Conservation (phyloP, 2,113 vertebrate species). For the Pedetes capensis region DNA sequence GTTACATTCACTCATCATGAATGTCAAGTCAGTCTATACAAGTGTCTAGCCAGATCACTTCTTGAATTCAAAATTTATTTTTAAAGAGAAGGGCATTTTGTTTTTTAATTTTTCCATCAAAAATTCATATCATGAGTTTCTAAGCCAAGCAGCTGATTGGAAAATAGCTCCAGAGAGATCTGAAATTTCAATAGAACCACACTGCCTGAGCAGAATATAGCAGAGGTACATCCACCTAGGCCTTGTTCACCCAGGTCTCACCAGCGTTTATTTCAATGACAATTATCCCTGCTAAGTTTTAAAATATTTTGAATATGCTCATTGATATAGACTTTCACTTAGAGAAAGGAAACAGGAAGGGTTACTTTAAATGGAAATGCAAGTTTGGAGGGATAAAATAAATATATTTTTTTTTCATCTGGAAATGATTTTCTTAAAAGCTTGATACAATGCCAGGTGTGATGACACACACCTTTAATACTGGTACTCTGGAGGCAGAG, state of each 20-base stretch:
- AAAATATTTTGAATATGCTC: background rate
- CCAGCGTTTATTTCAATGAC: slow-evolving; percentile 34
- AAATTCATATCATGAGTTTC: slow-evolving; percentile 68
- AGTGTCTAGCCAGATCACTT: slow-evolving; percentile 56
- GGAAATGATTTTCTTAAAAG: background rate
- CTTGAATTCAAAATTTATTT: slow-evolving; percentile 67
- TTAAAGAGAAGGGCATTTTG: slow-evolving; percentile 60
- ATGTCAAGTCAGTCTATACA: slow-evolving; percentile 60
- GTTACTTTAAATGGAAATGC: background rate
- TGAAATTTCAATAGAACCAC: slow-evolving; percentile 61
- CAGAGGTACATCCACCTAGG: background rate
- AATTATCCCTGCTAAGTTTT: background rate
- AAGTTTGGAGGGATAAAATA: background rate
- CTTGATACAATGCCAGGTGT: background rate
- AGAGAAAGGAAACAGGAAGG: background rate
- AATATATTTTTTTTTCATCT: background rate
- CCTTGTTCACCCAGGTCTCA: background rate
- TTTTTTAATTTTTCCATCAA: slow-evolving; percentile 73
- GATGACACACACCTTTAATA: background rate
- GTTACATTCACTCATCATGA: slow-evolving; percentile 37
- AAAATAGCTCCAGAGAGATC: slow-evolving; percentile 27
- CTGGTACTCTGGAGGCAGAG: background rate
- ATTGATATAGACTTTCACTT: background rate
- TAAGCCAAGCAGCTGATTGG: slow-evolving; percentile 41
- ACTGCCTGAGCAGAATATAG: slow-evolving; percentile 24